A percentile compares a stretch with the other conserved stretches of the same genome.
phyloP scores from a whole-genome alignment of 2,113 vertebrate genomes.

The Paradoxurus hermaphroditus region DNA sequence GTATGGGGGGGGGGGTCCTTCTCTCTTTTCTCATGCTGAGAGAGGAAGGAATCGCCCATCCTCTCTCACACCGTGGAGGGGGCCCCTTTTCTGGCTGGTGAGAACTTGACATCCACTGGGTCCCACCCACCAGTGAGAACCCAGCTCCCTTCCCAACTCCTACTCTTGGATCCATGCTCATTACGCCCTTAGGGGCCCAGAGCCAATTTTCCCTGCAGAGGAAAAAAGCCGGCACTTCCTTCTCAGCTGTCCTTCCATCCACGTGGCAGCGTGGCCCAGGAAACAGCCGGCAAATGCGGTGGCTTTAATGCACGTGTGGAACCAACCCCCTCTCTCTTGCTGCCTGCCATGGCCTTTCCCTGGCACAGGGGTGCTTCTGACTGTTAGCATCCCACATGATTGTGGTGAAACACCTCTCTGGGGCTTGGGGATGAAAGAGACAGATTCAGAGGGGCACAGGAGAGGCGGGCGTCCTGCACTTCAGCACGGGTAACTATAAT shows the following conservation, averaged over 20 bases:
- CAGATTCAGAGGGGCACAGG: neutral
- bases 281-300: too few relatives aligned
- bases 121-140: rapidly evolving
- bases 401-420: too few relatives aligned
- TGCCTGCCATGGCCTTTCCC: neutral
- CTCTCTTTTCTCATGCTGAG: neutral
- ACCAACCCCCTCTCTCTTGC: neutral
- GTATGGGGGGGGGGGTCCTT: neutral
- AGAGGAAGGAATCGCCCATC: neutral
- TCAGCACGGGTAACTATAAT: too few relatives aligned
- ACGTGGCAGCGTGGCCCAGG: neutral
- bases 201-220: neutral
- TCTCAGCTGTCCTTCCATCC: neutral
- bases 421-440: neutral
- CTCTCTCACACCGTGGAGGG: neutral
- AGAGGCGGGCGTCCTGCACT: neutral
- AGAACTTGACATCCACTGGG: neutral
- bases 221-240: neutral
- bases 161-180: too few relatives aligned
- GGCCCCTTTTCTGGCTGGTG: too few relatives aligned
- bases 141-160: rapidly evolving
- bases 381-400: neutral
- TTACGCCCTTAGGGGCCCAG: too few relatives aligned
- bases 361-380: neutral
- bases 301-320: rapidly evolving